Base-by-base conservation (phyloP, 2,113 vertebrate species). In the Onychostoma macrolepis region DNA sequence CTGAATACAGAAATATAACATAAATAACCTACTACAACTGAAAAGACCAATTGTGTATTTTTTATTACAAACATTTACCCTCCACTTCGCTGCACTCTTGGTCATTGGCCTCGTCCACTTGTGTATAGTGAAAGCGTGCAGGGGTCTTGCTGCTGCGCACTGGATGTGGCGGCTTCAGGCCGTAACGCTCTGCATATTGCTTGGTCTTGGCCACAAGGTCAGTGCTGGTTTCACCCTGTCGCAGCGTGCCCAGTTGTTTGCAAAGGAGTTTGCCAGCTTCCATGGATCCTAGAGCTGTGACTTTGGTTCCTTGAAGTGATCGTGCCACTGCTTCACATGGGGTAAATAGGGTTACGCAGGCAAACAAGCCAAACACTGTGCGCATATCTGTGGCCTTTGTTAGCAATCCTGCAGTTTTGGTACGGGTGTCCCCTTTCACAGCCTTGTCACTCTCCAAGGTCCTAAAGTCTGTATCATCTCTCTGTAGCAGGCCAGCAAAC, bases 251-350 rank as follows among this genome's bases (percentile, higher is more conserved):
- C 41, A 71, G 45, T 53, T 45, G 45, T 45, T 65, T 65, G 63
- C 58, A 26, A 61, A 36, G 58, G 58, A 63, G 58, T 65, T 65
- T 65, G 63, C 38, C 63, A 43, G 56, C 30, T 69, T 85, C 84
- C 45, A 63, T 26, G 33, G 56, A 48, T 33, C 84, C 71, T 53
- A 28, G 43, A 30, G 71, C 45, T 43, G 26, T 85, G n/a, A 50
- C 71, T 50, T 77, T 11, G n/a, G 69, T 58, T 36, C 56, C 33
- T 76, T 85, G 56, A 11, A 77, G 84, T 56, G 67, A 24, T 33
- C 30, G 43, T 38, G 74, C 84, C 26, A 85, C 45, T 56, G 72
- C 84, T 58, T 85, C 26, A 74, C 84, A 85, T 38, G 84, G 84
- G 21, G 30, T 63, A 28, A 85, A 85, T 6, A 85, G 30, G 85